A percentile compares a stretch with the other conserved stretches of the same genome.
Conservation (phyloP, 2,888 invertebrate genomes). For the Schizaphis graminum region DNA sequence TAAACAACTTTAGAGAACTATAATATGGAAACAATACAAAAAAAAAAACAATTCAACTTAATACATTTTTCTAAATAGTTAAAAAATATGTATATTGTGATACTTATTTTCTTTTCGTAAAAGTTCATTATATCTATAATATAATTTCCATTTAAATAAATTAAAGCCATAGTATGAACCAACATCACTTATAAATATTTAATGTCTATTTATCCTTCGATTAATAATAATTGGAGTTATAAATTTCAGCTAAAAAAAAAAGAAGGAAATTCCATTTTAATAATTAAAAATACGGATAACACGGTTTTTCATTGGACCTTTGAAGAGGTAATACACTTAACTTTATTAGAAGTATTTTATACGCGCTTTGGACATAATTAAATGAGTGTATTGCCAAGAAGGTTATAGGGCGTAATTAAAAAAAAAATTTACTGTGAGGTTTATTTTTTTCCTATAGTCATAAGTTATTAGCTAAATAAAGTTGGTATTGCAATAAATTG, state of each 20-base stretch:
- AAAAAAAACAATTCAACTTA: background rate
- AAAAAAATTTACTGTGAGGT: background rate
- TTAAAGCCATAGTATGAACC: background rate
- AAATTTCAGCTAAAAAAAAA: background rate
- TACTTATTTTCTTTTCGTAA: background rate
- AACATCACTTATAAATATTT: background rate
- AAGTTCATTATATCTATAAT: background rate
- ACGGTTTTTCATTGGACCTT: background rate
- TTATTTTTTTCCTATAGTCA: background rate
- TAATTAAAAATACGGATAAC: slow-evolving; percentile 12
- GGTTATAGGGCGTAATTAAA: background rate
- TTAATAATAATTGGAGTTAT: slow-evolving; percentile 19
- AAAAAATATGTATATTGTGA: background rate
- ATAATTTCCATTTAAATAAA: background rate
- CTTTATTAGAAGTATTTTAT: slow-evolving; percentile 17
- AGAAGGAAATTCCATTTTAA: background rate
- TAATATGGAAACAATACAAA: background rate
- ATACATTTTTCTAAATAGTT: background rate
- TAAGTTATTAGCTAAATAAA: background rate
- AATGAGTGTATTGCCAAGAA: slow-evolving; percentile 23
- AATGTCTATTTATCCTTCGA: background rate
- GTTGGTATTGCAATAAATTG: background rate
- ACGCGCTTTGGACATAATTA: background rate
- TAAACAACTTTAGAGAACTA: background rate
- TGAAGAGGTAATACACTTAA: slow-evolving; percentile 2